phyloP scores from a whole-genome alignment of 1,140 invertebrate genomes.

The Meloidogyne chitwoodi region DNA sequence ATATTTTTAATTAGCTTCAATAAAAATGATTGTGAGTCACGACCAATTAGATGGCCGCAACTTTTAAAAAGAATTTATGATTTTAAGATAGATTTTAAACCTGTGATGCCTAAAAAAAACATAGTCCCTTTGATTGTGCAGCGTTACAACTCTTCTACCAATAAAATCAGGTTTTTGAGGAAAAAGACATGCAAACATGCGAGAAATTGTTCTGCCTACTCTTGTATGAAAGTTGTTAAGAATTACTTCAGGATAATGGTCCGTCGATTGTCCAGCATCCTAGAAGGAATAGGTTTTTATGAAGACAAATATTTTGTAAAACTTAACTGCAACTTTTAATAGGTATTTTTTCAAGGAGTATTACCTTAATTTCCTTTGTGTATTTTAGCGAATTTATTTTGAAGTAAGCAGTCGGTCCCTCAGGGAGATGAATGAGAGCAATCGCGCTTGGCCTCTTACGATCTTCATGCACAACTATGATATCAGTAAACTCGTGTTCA shows the following conservation, averaged over 20 bases:
- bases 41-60: no score
- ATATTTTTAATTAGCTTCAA: no score
- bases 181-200: constrained; percentile 91
- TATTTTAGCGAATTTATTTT: constrained; percentile 64
- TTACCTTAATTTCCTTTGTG: constrained; percentile 63
- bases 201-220: constrained; percentile 78
- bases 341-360: background rate
- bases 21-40: no score
- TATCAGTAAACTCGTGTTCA: constrained; percentile 69
- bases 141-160: constrained; percentile 85
- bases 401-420: constrained; percentile 88
- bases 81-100: constrained; percentile 62
- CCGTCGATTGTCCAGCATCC: constrained; percentile 54
- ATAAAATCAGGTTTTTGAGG: constrained; percentile 91
- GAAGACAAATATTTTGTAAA: background rate
- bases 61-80: background rate
- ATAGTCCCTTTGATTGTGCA: constrained; percentile 97
- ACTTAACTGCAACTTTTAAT: background rate
- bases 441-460: constrained; percentile 83
- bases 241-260: constrained; percentile 78
- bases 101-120: constrained; percentile 97
- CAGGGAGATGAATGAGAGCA: constrained; percentile 83
- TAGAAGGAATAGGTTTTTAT: constrained; percentile 22
- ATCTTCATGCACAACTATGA: constrained; percentile 89
- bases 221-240: constrained; percentile 92